A percentile compares a stretch with the other conserved stretches of the same genome.
Evolutionary conservation across 2,113 vertebrate species (phyloP).

Genomic region (Cranoglanis bouderius): DNA sequence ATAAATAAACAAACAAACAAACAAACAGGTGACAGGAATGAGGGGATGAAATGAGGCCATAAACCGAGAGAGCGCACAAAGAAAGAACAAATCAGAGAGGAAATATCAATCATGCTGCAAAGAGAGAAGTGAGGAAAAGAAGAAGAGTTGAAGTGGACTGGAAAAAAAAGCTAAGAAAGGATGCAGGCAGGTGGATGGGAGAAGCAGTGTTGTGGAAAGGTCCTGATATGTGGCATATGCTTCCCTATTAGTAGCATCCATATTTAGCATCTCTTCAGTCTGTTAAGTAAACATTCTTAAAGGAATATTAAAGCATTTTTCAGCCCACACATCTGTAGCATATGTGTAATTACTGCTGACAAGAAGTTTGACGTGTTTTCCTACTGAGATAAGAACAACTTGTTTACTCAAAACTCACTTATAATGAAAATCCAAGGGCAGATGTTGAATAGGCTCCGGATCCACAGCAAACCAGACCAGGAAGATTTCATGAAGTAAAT

Average conservation of each 20-base stretch:
- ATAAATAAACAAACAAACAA: constrained; percentile 9
- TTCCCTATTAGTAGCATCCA: neutral
- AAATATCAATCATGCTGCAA: neutral
- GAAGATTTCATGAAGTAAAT: neutral
- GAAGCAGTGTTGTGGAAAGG: neutral
- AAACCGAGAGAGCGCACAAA: neutral
- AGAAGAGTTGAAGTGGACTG: neutral
- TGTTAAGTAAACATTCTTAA: constrained; percentile 1
- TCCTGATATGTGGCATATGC: neutral
- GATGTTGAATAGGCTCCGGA: neutral
- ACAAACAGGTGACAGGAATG: neutral
- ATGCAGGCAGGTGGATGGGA: neutral
- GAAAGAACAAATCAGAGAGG: neutral
- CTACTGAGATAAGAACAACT: neutral
- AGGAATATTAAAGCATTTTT: neutral
- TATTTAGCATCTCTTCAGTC: neutral
- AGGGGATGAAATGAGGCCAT: neutral
- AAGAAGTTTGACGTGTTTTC: neutral
- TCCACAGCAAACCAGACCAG: neutral
- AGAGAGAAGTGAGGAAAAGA: neutral
- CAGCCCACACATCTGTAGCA: neutral
- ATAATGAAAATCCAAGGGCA: neutral
- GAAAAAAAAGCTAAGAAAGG: neutral
- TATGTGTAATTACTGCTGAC: constrained; percentile 12
- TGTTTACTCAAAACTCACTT: neutral